A percentile compares a stretch with the other conserved stretches of the same genome.
phyloP scores from a whole-genome alignment of 2,888 invertebrate species.

The Cheilosia scutellata region DNA sequence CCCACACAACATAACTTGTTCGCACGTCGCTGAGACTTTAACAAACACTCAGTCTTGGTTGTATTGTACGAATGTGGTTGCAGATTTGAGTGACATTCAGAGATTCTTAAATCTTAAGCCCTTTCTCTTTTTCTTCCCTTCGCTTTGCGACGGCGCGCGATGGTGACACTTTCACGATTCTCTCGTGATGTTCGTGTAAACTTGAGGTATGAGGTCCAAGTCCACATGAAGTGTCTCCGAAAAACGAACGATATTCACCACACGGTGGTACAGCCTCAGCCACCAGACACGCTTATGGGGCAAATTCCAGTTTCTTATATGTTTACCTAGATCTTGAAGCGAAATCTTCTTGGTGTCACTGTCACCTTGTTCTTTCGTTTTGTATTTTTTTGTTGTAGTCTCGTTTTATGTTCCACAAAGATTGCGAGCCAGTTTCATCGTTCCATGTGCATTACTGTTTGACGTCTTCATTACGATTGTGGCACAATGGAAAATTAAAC shows the following conservation, averaged over 20 bases:
- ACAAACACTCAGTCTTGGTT: neutral
- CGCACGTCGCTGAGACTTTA: constrained; percentile 33
- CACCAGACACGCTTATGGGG: constrained; percentile 24
- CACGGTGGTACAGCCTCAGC: neutral
- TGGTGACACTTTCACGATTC: constrained; percentile 22
- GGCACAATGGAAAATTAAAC: constrained; percentile 29
- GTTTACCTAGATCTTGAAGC: constrained; percentile 64
- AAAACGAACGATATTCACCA: constrained; percentile 6
- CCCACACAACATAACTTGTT: constrained; percentile 48
- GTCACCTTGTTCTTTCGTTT: constrained; percentile 34
- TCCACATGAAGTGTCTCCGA: constrained; percentile 24
- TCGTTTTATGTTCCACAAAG: constrained; percentile 17
- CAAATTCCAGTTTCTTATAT: constrained; percentile 38
- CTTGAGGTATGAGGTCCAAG: constrained; percentile 27
- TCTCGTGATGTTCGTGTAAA: constrained; percentile 19
- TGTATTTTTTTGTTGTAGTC: neutral
- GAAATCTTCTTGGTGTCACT: constrained; percentile 46
- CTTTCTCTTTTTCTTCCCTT: constrained; percentile 65
- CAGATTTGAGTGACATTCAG: neutral
- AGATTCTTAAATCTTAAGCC: constrained; percentile 5
- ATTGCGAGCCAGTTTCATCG: constrained; percentile 21
- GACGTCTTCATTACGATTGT: constrained; percentile 63
- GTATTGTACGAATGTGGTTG: too few species aligned
- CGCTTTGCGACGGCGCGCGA: neutral
- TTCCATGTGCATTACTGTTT: constrained; percentile 27